These are phyloP conservation scores for Tipula helvola DNA, from an alignment of 2,888 invertebrate genomes.

Conservation along the genomic window DNA sequence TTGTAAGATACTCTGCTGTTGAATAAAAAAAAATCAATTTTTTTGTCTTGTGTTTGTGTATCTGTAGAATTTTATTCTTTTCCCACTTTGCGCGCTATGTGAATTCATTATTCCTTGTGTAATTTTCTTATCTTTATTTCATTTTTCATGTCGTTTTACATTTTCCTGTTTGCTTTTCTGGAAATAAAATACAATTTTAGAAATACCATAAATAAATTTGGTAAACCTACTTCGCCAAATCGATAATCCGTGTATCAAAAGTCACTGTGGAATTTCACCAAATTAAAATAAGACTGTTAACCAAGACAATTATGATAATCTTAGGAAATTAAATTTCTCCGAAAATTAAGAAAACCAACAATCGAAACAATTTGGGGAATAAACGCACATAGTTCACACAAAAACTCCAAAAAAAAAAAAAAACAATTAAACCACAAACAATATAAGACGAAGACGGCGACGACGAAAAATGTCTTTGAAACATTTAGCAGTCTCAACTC, in stretches of 20 bases:
- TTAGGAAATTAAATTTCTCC: background rate
- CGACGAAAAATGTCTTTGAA: background rate
- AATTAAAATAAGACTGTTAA: background rate
- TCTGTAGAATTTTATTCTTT: background rate
- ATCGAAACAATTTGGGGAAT: background rate
- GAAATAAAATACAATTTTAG: background rate
- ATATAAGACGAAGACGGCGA: background rate
- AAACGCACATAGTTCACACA: background rate
- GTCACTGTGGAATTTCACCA: background rate
- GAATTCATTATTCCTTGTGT: background rate
- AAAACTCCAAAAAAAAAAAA: background rate
- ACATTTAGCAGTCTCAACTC: background rate
- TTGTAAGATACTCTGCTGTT: background rate
- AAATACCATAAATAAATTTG: background rate
- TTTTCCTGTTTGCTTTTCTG: background rate
- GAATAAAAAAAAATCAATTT: background rate
- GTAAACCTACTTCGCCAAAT: background rate
- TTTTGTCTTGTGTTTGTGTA: background rate
- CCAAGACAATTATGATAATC: background rate
- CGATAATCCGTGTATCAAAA: background rate
- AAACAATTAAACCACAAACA: background rate
- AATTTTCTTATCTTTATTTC: background rate
- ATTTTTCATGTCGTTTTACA: background rate
- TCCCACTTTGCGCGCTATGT: background rate
- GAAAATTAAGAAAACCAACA: background rate